Base-by-base conservation (phyloP, 2,888 invertebrate genomes). In the Eudasyphora cyanicolor region DNA sequence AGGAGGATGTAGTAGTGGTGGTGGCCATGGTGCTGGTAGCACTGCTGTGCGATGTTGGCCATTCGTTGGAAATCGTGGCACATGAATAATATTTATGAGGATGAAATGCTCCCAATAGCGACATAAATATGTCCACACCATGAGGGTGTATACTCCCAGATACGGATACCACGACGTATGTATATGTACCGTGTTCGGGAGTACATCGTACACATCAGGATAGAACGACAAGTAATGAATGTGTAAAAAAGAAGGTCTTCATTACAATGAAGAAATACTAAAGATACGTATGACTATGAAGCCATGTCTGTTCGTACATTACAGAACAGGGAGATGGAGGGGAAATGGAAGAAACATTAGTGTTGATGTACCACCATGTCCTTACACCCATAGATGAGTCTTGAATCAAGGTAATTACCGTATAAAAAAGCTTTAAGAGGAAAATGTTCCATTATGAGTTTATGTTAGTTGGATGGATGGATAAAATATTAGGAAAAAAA, bases 101-200 rank as follows among this genome's bases (percentile, higher is more conserved):
- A 89, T 90, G 90, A 90, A 90, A 90, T 90, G 91, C 89, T 90
- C 90, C 90, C 90, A 90, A 88, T 89, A 89, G 90, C 89, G 89
- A 89, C 90, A 90, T 90, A 90, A 90, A 90, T 90, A 90, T 91
- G 90, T 90, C 90, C 88, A 88, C 90, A 90, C 87, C 89, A 90
- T 89, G 88, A 90, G 90, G 84, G 84, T 84, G 84, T 57, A 57
- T 89, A 78, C 74, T 49, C 70, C 45, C 69, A 67, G 73, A 76
- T 57, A 77, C 77, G 45, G 27, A n/a, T n/a, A n/a, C n/a, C n/a
- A n/a, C n/a, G n/a, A 51, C 24, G 62, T 76, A 70, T 74, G 57
- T n/a, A n/a, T n/a, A n/a, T n/a, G n/a, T n/a, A n/a, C 73, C 7
- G 24, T 60, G 32, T 67, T 60, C 19, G 49, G 27, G 42, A n/a